These are phyloP conservation scores for Caenorhabditis remanei DNA, from an alignment of 1,140 invertebrate species.

Conservation along the genomic window DNA sequence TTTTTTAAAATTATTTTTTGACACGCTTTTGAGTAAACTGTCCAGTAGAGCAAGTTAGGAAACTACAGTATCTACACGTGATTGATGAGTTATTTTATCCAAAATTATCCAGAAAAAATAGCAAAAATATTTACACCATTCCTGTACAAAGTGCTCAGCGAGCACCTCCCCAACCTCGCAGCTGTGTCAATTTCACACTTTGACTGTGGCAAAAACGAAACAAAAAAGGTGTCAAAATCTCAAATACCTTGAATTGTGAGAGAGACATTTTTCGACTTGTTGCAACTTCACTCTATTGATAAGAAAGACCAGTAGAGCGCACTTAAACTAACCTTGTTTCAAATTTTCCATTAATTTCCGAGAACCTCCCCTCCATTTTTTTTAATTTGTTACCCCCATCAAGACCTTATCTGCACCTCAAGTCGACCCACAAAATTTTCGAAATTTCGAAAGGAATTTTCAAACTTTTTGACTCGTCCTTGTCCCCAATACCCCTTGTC, in stretches of 20 bases:
- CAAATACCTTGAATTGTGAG: background rate
- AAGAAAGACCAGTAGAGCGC: background rate
- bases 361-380: background rate
- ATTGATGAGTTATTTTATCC: background rate
- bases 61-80: too few relatives aligned
- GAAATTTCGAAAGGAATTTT: slow-evolving; percentile 20
- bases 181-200: slow-evolving; percentile 43
- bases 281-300: background rate
- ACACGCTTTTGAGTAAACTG: background rate
- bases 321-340: background rate
- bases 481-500: background rate
- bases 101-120: background rate
- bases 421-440: slow-evolving; percentile 9
- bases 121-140: slow-evolving; percentile 34
- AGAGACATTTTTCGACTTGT: background rate
- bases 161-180: background rate
- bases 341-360: too few relatives aligned
- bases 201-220: slow-evolving; percentile 32
- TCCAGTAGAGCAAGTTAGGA: too few relatives aligned
- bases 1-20: background rate
- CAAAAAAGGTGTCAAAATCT: slow-evolving; percentile 48
- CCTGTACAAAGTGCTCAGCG: background rate
- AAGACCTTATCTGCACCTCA: background rate
- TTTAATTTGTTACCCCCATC: background rate
- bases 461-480: background rate